Evolutionary conservation across 2,113 vertebrate species (phyloP).

Genomic region (Girardinichthys multiradiatus): DNA sequence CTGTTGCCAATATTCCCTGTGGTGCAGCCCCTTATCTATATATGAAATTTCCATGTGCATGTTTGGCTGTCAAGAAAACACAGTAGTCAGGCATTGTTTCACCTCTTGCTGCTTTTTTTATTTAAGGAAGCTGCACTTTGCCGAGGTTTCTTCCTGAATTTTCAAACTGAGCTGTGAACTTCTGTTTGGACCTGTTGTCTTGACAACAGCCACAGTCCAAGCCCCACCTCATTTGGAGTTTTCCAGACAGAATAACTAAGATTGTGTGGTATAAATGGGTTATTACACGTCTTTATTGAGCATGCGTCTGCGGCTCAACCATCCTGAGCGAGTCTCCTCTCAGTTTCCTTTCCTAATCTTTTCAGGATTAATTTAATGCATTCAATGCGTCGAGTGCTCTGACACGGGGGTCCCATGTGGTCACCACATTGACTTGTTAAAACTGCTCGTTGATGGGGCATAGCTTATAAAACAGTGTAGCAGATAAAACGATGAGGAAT

Average conservation of each 20-base stretch:
- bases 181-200: conserved; percentile 63
- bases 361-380: conserved; percentile 38
- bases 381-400: conserved; percentile 32
- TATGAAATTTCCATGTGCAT: conserved; percentile 54
- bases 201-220: conserved; percentile 26
- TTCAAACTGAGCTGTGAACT: conserved; percentile 27
- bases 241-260: conserved; percentile 9
- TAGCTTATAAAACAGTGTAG: conserved; percentile 22
- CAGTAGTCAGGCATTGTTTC: conserved; percentile 25
- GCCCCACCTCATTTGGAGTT: conserved; percentile 8
- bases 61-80: conserved; percentile 46
- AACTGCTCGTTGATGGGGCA: conserved; percentile 14
- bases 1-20: conserved; percentile 49
- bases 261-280: background rate
- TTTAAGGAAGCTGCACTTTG: conserved; percentile 65
- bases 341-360: conserved; percentile 8
- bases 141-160: conserved; percentile 64
- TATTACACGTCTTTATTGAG: background rate
- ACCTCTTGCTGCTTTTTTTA: conserved; percentile 1
- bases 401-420: conserved; percentile 28
- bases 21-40: conserved; percentile 28
- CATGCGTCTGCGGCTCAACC: conserved; percentile 14
- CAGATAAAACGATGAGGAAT: conserved; percentile 2
- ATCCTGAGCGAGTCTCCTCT: background rate
- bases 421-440: conserved; percentile 42